Percentiles rank a stretch among this genome's conserved stretches.
Conservation (phyloP, 2,113 vertebrate species). For the Origma solitaria region DNA sequence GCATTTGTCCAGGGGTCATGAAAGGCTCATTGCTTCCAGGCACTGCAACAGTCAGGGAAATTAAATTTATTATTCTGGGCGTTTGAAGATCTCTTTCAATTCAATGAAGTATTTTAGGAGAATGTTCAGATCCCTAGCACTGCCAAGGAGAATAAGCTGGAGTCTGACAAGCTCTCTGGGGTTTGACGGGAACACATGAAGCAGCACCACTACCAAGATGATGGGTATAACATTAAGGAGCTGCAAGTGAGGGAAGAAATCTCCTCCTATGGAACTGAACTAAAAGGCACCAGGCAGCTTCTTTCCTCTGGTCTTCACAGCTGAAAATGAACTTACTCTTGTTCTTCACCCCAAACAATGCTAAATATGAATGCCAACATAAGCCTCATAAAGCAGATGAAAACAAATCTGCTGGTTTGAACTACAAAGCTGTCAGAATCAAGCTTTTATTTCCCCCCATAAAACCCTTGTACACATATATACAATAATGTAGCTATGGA, state of each 20-base stretch:
- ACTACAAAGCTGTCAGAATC: not conserved
- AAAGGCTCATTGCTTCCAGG: slow-evolving; percentile 88
- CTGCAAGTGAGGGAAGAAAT: not conserved
- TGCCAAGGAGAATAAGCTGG: slow-evolving; percentile 23
- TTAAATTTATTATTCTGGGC: slow-evolving; percentile 5
- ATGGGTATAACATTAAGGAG: not conserved
- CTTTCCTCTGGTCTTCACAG: not conserved
- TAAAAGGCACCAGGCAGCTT: not conserved
- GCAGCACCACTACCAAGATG: not conserved
- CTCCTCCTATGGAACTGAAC: not conserved
- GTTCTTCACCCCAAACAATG: not conserved
- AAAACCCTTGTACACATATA: not conserved
- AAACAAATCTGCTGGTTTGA: not conserved
- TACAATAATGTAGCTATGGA: not conserved
- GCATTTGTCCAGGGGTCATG: slow-evolving; percentile 88
- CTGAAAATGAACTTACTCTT: not conserved
- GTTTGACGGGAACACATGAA: slow-evolving; percentile 13
- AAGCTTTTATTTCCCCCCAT: not conserved
- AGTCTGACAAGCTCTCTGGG: slow-evolving; percentile 4
- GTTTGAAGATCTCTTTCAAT: not conserved
- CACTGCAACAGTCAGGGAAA: slow-evolving; percentile 69
- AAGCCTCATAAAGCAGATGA: not conserved
- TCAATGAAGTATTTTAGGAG: slow-evolving; percentile 8
- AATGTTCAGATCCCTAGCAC: slow-evolving; percentile 22
- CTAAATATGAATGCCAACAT: not conserved